Evolutionary conservation across 2,888 invertebrate genomes (phyloP), one percentile per base, ranked within the genome.

Genomic region (Kuschelorhynchus macadamiae): DNA sequence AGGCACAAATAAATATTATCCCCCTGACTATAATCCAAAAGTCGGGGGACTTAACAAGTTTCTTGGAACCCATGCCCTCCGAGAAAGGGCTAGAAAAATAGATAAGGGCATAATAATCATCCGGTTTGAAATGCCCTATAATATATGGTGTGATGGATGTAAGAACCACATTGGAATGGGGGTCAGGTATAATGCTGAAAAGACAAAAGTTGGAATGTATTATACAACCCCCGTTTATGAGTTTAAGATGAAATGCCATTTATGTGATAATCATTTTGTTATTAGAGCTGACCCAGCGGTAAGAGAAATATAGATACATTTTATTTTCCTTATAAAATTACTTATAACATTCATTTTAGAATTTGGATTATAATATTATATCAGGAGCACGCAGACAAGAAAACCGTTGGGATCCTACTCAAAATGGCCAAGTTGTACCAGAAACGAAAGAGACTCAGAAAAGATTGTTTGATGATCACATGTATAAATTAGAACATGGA

Each of bases 151-250:
- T 77, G 95, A 96, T 36, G 98, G 98, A 57, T 99, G 99, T 82
- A 92, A 93, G 71, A 98, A 96, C 85, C 99, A 98, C 81, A 96
- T 99, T 62, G 99, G 98, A 25, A 99, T 98, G 98, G 98, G 99
- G 0, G 98, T 99, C 0, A 89, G 99, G 52, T 99, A 99, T 82
- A 99, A 96, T 79, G 95, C 95, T 0, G 95, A 96, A 81, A 96
- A 96, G 83, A 94, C 88, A 0, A 96, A 95, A 84, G 87, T 96
- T 53, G 99, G 98, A 73, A 98, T 97, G 94, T 99, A 99, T 81
- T 98, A 97, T 80, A 94, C 93, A 0, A 99, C 99, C 0, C 98
- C 99, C 0, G 89, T 99, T 1, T 99, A 96, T 81, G 95, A 98
- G 83, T 99, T 99, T 81, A 89, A 95, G 59, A 99, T 99, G 98